Base-by-base conservation (phyloP, 2,797 vertebrate genomes). In the Myotis vivesi region DNA sequence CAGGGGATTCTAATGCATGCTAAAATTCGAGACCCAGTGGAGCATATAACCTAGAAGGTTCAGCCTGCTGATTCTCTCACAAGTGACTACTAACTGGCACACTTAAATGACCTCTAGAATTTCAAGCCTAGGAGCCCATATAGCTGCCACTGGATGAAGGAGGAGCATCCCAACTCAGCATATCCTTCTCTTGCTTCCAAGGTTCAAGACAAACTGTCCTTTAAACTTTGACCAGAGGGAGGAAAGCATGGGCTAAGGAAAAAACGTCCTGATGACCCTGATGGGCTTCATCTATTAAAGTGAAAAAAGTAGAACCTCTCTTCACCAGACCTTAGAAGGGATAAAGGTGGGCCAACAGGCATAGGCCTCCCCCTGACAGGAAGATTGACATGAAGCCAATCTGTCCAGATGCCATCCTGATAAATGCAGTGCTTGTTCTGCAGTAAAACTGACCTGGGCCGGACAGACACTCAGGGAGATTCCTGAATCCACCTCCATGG, bases 61-160 rank as follows among this genome's bases (percentile, higher is more conserved):
- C 53, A 20, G 23, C 20, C 17, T 46, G 41, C 9, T 80, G n/a
- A 51, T 81, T 75, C 76, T 57, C 76, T 94, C 53, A 25, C 36
- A 84, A 44, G 33, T 76, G 76, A 59, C 49, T 49, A 62, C 57
- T 57, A 36, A 55, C 28, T 62, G 62, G 44, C 71, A 87, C 53
- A 92, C 12, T 11, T 55, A 44, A 95, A 62, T 36, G 68, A 87
- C 25, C n/a, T 86, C 23, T 41, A 89, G 30, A 94, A 82, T 88
- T 75, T 95, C 51, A 92, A 88, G 36, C 28, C 41, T 36, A 64
- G 86, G 38, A 86, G 83, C 12, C 83, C 59, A 75, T 4, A 6
- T 3, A 75, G 59, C n/a, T 76, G 46, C 33, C 44, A 57, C 20
- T 81, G 9, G 64, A 76, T 68, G 33, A 66, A 87, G 19, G 13